Conservation (phyloP, 2,888 invertebrate genomes). For the Alcis repandata region DNA sequence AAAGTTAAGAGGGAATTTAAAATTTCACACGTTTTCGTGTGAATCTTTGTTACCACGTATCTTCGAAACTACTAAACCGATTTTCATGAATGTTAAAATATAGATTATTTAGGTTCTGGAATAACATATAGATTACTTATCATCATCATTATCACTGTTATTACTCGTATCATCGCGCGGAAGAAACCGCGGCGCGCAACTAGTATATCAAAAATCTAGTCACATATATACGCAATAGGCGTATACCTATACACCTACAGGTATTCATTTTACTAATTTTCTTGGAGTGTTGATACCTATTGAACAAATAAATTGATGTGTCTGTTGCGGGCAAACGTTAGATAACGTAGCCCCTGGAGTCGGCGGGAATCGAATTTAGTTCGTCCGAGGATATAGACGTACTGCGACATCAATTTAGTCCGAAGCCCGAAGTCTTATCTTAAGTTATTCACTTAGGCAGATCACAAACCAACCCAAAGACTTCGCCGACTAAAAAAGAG, state of each 20-base stretch:
- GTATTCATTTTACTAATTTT: no score
- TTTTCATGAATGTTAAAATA: no score
- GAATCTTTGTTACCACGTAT: no score
- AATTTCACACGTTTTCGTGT: not conserved
- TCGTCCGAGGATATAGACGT: slow-evolving; percentile 10
- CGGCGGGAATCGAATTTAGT: slow-evolving; percentile 14
- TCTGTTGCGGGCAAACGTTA: not conserved
- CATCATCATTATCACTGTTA: no score
- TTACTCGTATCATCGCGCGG: no score
- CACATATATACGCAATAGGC: no score
- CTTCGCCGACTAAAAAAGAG: not conserved
- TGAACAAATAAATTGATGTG: slow-evolving; percentile 4
- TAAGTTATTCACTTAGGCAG: slow-evolving; percentile 20
- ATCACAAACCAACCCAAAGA: slow-evolving; percentile 12
- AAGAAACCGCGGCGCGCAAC: no score
- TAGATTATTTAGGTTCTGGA: no score
- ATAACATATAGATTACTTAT: no score
- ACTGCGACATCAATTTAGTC: slow-evolving; percentile 18
- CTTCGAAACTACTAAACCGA: no score
- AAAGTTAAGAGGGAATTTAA: slow-evolving; percentile 2
- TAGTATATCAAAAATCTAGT: no score
- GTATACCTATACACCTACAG: no score
- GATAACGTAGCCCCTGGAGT: slow-evolving; percentile 7
- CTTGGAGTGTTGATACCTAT: not conserved
- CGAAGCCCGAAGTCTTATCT: slow-evolving; percentile 18